These are phyloP conservation scores for Leucophenga maculata DNA, from an alignment of 2,888 invertebrate genomes.

Conservation along the genomic window DNA sequence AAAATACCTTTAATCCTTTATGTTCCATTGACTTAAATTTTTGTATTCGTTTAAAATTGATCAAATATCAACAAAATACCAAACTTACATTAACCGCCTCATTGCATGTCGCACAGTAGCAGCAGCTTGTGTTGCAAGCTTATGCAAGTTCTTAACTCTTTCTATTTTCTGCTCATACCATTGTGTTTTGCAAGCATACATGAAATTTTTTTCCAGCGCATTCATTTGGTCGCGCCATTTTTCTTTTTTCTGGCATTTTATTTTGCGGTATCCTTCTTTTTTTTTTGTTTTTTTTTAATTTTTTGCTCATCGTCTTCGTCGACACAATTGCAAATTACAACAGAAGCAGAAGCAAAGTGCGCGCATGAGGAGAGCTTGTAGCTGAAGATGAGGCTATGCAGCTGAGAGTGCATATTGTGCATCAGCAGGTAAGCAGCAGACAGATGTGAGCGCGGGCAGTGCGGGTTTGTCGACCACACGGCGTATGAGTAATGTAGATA, in stretches of 20 bases:
- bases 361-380: not conserved
- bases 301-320: not conserved
- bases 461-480: slow-evolving; percentile 36
- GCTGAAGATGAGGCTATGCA: not conserved
- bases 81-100: too few species aligned
- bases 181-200: not conserved
- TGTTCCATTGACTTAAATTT: too few species aligned
- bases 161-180: slow-evolving; percentile 20
- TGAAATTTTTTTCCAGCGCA: slow-evolving; percentile 4
- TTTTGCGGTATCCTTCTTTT: not conserved
- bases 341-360: not conserved
- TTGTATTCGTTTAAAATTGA: too few species aligned
- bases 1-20: too few species aligned
- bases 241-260: not conserved
- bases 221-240: not conserved
- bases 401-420: not conserved
- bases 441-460: not conserved
- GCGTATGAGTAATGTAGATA: slow-evolving; percentile 60
- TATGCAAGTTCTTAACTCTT: slow-evolving; percentile 37
- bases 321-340: slow-evolving; percentile 8
- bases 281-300: not conserved
- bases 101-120: not conserved
- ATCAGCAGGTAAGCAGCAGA: too few species aligned
- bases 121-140: slow-evolving; percentile 40
- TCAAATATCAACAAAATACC: not conserved